Evolutionary conservation across 2,888 invertebrate species (phyloP), one percentile per base, ranked within the genome.

Genomic region (Didymodactylos carnosus): DNA sequence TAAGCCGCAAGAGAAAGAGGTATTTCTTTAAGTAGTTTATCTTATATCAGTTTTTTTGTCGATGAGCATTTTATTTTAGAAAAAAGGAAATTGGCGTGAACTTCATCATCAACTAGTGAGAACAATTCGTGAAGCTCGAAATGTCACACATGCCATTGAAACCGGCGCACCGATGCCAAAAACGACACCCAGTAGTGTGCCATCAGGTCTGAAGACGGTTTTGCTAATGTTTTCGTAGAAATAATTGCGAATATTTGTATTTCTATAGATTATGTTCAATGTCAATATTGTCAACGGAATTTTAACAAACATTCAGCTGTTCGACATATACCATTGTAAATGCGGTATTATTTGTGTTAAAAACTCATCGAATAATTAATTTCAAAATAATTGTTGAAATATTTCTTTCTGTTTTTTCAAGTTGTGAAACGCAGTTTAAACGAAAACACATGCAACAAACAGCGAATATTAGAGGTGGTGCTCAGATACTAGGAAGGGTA

Each of bases 81-180:
- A 35, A 62, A 62, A 35, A 62, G 19, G 11, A 78, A 90, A 89
- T 84, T 97, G 97, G 97, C 87, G 93, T 6, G 88, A 89, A 81
- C 90, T 93, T 79, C 97, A 97, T 86, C 90, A 92, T 81, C 92
- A 94, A 79, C 95, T 97, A 83, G 91, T 95, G 77, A 86, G 88
- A 75, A 88, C 92, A 3, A 92, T 97, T 77, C 87, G 93, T 53
- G 90, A 91, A 13, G 95, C 95, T 5, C 93, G 92, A 81, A 84
- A 88, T 88, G 84, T 89, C 88, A 79, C 89, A 62, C 75, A 77
- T 69, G 83, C 83, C 11, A 77, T 82, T 51, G 82, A 83, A 69
- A 79, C 80, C 19, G 85, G 85, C 0, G 81, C 79, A 5, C 85
- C 85, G 0, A 79, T 85, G 3, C 85, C 85, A 1, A 85, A 85